Evolutionary conservation across 2,113 vertebrate species (phyloP), one percentile per base, ranked within the genome.

Genomic region (Kryptolebias marmoratus): DNA sequence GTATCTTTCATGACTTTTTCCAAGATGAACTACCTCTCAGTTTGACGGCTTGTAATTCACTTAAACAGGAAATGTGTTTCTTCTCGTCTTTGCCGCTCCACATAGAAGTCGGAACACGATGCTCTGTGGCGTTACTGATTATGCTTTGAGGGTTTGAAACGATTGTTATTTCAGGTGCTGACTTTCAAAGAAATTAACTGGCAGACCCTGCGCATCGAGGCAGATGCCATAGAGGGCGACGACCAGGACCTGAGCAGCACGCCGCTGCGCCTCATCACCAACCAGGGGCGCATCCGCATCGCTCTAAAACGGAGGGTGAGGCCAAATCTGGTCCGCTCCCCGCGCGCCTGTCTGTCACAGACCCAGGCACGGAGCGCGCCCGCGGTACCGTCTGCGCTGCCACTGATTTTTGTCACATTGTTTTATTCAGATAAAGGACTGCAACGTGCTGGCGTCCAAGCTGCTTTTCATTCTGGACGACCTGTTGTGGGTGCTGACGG

Each of bases 111-210:
- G 2, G 13, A 55, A 65, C 49, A n/a, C 27, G 4, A 10, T 39
- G 18, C 75, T 15, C n/a, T 75, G 52, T 63, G 12, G 8, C 44
- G n/a, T 15, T 44, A 44, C 47, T 61, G 8, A 45, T 50, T 39
- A n/a, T 9, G 47, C 11, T 27, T 52, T 55, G 8, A 53, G 53
- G 13, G 6, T 56, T 53, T 64, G 0, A n/a, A 32, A 3, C 31
- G 10, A n/a, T 60, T 64, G 6, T 73, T 80, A n/a, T 86, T 75
- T 55, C 81, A 99, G 98, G 98, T 99, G 82, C 88, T 99, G 85
- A 99, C 97, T 0, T 99, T 99, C 91, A 99, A 99, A 89, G 96
- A 99, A 91, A 96, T 99, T 70, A 98, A 96, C 86, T 99, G 98
- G 98, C 98, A 99, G 91, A 98, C 96, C 39, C 93, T 99, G 68